These are phyloP conservation scores for Drosophila miranda DNA, from an alignment of 1,140 invertebrate species.

Conservation along the genomic window DNA sequence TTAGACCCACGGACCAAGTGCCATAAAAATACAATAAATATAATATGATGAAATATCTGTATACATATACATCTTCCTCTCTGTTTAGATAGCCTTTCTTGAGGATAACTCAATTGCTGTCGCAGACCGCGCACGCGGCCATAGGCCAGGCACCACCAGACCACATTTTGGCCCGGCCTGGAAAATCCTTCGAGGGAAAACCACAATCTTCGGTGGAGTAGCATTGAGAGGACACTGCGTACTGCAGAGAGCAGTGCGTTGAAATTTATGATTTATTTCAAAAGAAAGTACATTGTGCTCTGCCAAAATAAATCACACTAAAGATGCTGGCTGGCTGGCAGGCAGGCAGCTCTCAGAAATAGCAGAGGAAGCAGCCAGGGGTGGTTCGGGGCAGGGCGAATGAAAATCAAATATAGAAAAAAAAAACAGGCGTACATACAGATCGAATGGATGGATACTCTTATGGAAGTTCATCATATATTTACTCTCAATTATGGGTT, in stretches of 20 bases:
- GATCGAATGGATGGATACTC: too few species aligned
- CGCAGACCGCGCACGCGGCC: conserved; percentile 24
- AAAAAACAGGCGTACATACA: too few species aligned
- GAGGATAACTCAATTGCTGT: conserved; percentile 74
- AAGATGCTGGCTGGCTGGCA: conserved; percentile 55
- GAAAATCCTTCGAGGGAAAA: conserved; percentile 3
- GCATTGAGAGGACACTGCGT: conserved; percentile 21
- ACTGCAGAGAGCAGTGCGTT: conserved; percentile 56
- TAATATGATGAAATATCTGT: conserved; percentile 46
- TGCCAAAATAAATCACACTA: conserved; percentile 78
- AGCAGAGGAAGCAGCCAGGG: conserved; percentile 8
- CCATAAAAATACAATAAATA: conserved; percentile 78
- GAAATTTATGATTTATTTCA: conserved; percentile 81
- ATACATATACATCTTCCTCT: conserved; percentile 43
- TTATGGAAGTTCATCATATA: neutral
- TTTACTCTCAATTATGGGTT: neutral
- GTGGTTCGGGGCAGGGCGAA: conserved; percentile 8
- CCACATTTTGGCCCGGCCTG: conserved; percentile 3
- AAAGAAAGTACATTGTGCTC: conserved; percentile 76
- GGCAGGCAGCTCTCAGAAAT: conserved; percentile 30
- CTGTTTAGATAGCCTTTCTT: conserved; percentile 70
- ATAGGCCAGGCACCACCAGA: conserved; percentile 24
- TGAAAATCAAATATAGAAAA: conserved; percentile 41
- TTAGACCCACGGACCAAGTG: conserved; percentile 43
- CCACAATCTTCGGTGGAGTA: neutral